A percentile compares a stretch with the other conserved stretches of the same genome.
Evolutionary conservation across 2,797 vertebrate genomes (phyloP).

Genomic region (Sciurus carolinensis): DNA sequence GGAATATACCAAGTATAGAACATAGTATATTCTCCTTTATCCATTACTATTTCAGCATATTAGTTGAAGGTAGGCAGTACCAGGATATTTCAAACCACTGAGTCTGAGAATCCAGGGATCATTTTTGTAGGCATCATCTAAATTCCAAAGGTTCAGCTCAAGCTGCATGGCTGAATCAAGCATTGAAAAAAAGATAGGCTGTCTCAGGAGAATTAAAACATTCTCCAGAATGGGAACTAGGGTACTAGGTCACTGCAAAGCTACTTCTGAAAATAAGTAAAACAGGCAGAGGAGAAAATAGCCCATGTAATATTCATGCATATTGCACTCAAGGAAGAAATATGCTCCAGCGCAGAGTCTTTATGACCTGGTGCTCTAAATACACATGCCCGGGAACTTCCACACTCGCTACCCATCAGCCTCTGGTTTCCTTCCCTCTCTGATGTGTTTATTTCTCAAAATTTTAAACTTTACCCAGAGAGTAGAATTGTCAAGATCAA

Average conservation of each 20-base stretch:
- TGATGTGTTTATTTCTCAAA: constrained; percentile 39
- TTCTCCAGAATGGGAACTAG: neutral
- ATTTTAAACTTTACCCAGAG: neutral
- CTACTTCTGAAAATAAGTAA: constrained; percentile 47
- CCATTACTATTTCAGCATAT: neutral
- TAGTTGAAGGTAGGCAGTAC: neutral
- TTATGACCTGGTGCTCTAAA: constrained; percentile 55
- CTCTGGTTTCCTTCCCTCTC: neutral
- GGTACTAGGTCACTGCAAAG: constrained; percentile 48
- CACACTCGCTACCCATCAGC: neutral
- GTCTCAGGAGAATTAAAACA: constrained; percentile 60
- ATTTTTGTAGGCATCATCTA: neutral
- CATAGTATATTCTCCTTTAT: neutral
- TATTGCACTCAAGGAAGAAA: constrained; percentile 24
- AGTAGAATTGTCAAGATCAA: neutral
- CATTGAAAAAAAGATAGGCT: neutral
- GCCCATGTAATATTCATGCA: constrained; percentile 59
- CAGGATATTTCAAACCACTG: neutral
- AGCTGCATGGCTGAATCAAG: neutral
- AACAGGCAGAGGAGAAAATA: constrained; percentile 53
- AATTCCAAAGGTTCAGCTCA: neutral
- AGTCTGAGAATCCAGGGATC: neutral
- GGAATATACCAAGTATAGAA: neutral
- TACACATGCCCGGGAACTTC: fast-evolving
- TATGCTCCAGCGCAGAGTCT: fast-evolving